phyloP scores from a whole-genome alignment of 2,113 vertebrate species.

The Hyperoodon ampullatus region DNA sequence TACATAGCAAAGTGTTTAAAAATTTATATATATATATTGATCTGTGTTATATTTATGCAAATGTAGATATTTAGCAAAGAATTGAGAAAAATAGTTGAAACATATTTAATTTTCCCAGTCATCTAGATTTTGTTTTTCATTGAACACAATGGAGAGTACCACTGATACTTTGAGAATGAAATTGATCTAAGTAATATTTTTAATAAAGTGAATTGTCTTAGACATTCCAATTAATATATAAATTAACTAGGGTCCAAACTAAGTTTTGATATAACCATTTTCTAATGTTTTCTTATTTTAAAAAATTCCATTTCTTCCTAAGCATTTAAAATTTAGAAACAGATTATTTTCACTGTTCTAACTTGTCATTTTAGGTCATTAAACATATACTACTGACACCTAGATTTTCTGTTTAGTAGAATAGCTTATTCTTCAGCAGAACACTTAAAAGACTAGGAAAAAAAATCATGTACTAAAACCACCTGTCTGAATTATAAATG shows the following conservation, averaged over 20 bases:
- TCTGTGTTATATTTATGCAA: not conserved
- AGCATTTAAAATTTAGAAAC: not conserved
- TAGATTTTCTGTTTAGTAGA: not conserved
- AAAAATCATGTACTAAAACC: not conserved
- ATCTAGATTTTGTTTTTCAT: not conserved
- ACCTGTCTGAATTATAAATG: not conserved
- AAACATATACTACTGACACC: not conserved
- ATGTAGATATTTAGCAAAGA: not conserved
- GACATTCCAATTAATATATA: not conserved
- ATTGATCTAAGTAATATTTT: not conserved
- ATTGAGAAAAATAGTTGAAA: not conserved
- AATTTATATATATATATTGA: not conserved
- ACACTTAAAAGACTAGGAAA: not conserved
- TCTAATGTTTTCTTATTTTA: not conserved
- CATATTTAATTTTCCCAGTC: not conserved
- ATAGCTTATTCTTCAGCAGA: not conserved
- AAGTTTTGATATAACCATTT: not conserved
- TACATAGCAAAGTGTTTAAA: not conserved
- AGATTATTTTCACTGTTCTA: not conserved
- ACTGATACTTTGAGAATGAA: not conserved
- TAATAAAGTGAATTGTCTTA: not conserved
- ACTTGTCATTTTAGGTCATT: not conserved
- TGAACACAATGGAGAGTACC: not conserved
- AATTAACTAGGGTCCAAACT: not conserved
- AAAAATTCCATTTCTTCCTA: not conserved